These are phyloP conservation scores for Diabrotica virgifera DNA, from an alignment of 1,140 invertebrate species.

Conservation along the genomic window DNA sequence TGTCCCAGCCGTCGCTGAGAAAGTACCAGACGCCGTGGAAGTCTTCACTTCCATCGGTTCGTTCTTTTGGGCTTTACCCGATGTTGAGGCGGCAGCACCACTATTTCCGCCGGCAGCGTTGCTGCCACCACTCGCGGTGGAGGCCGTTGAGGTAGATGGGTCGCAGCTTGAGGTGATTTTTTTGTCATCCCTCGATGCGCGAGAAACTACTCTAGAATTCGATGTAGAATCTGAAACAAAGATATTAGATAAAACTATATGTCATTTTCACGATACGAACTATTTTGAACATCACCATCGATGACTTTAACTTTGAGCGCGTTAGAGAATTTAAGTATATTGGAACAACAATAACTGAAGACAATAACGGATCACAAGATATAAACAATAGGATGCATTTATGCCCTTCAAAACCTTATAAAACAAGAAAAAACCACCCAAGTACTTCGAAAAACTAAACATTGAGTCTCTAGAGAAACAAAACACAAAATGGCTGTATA, in stretches of 20 bases:
- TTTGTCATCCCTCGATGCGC: constrained; percentile 54
- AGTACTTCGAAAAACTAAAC: too few relatives aligned
- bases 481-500: too few relatives aligned
- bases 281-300: too few relatives aligned
- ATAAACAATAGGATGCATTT: too few relatives aligned
- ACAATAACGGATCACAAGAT: too few relatives aligned
- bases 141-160: constrained; percentile 9
- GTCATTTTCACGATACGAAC: too few relatives aligned
- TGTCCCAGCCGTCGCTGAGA: constrained; percentile 4
- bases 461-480: too few relatives aligned
- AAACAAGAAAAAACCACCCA: too few relatives aligned
- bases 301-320: too few relatives aligned
- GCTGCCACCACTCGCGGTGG: constrained; percentile 7
- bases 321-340: too few relatives aligned
- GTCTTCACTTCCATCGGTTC: constrained; percentile 34
- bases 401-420: too few relatives aligned
- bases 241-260: not conserved
- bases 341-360: too few relatives aligned
- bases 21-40: not conserved
- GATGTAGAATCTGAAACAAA: constrained; percentile 20
- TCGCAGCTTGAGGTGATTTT: constrained; percentile 41
- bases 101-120: not conserved
- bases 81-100: not conserved
- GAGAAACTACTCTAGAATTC: constrained; percentile 41
- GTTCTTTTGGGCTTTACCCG: constrained; percentile 9